Percentiles rank a stretch among this genome's conserved stretches.
Evolutionary conservation across 2,888 invertebrate genomes (phyloP).

Genomic region (Morpho helenor): DNA sequence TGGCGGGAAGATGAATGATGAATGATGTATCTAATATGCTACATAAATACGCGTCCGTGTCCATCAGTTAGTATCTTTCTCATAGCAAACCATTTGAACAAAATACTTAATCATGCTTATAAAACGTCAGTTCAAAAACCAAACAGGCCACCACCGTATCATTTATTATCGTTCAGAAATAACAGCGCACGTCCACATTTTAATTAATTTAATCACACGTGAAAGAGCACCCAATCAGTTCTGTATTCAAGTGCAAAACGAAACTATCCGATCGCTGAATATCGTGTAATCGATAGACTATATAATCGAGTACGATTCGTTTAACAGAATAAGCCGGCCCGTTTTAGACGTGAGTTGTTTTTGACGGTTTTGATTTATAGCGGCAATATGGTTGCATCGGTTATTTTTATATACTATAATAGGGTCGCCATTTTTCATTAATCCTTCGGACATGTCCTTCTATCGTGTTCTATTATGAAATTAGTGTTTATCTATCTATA

Average conservation of each 20-base stretch:
- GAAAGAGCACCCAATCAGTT: slow-evolving; percentile 38
- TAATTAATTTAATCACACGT: slow-evolving; percentile 36
- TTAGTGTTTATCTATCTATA: no score
- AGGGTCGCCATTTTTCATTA: background rate
- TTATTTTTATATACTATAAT: slow-evolving; percentile 28
- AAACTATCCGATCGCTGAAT: slow-evolving; percentile 22
- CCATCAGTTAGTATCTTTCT: background rate
- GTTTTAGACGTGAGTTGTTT: slow-evolving; percentile 21
- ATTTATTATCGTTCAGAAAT: slow-evolving; percentile 31
- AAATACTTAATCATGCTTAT: slow-evolving; percentile 19
- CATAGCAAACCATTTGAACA: slow-evolving; percentile 10
- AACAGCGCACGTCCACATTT: slow-evolving; percentile 30
- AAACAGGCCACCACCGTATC: slow-evolving; percentile 31
- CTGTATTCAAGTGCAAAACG: slow-evolving; percentile 41
- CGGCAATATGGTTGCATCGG: slow-evolving; percentile 27
- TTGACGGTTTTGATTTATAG: slow-evolving; percentile 33
- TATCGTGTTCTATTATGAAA: no score
- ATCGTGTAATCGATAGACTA: slow-evolving; percentile 20
- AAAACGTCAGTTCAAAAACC: slow-evolving; percentile 19
- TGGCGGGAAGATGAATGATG: no score
- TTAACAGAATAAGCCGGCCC: slow-evolving; percentile 32
- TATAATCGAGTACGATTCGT: slow-evolving; percentile 33
- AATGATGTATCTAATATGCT: no score
- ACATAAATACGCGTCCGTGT: no score
- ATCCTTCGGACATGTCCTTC: background rate